Evolutionary conservation across 2,888 invertebrate genomes (phyloP).

Genomic region (Luffia ferchaultella): DNA sequence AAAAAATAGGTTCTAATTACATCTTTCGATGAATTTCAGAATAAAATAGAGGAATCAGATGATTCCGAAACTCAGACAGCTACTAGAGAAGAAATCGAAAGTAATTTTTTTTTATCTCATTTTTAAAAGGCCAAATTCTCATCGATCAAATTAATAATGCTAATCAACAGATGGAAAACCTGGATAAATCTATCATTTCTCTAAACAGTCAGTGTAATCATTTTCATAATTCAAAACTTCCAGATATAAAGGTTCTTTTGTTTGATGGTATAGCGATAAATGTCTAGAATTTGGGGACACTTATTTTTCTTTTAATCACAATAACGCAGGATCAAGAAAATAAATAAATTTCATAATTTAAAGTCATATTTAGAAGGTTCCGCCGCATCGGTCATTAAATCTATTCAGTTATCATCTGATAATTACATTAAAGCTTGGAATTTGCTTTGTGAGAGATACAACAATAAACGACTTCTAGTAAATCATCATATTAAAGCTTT

Average conservation of each 20-base stretch:
- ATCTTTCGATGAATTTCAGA: not conserved
- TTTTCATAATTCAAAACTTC: not conserved
- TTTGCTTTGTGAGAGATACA: constrained; percentile 9
- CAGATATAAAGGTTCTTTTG: constrained; percentile 10
- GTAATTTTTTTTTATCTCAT: not conserved
- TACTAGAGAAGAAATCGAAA: not conserved
- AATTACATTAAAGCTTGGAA: constrained; percentile 12
- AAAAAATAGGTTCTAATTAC: too few relatives aligned
- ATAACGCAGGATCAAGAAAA: not conserved
- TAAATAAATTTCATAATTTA: constrained; percentile 7
- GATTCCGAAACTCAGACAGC: not conserved
- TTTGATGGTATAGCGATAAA: constrained; percentile 10
- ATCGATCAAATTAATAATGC: not conserved
- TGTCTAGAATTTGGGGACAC: constrained; percentile 14
- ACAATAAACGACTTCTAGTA: constrained; percentile 12
- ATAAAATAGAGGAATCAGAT: not conserved
- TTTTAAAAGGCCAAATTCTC: not conserved
- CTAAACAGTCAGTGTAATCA: constrained; percentile 6
- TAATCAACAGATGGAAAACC: not conserved
- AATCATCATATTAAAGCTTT: constrained; percentile 13
- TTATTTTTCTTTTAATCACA: constrained; percentile 1
- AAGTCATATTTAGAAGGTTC: constrained; percentile 6
- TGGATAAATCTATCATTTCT: too few relatives aligned
- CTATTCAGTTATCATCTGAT: constrained; percentile 8
- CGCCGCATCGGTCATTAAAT: constrained; percentile 8